Percentiles rank a stretch among this genome's conserved stretches.
phyloP scores from a whole-genome alignment of 2,888 invertebrate species.

The Latrodectus elegans region DNA sequence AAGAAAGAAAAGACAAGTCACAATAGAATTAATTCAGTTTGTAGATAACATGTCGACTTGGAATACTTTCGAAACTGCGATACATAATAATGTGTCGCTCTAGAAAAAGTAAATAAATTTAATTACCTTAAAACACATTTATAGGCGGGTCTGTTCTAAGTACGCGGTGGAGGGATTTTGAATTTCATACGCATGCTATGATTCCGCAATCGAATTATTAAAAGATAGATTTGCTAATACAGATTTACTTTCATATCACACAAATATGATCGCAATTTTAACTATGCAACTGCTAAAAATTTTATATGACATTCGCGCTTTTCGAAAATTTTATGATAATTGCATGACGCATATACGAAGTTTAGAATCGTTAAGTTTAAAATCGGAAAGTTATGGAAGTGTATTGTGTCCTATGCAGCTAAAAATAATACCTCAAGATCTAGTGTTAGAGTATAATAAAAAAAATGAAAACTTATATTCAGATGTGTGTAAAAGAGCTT shows the following conservation, averaged over 20 bases:
- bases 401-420: no score
- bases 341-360: background rate
- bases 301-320: background rate
- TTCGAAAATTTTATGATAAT: constrained; percentile 9
- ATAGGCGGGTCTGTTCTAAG: background rate
- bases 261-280: constrained; percentile 1
- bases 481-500: no score
- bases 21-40: no score
- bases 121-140: no score
- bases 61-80: no score
- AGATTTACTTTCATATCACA: background rate
- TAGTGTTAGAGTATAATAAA: no score
- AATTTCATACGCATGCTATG: background rate
- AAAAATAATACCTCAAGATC: no score
- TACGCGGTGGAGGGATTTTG: background rate
- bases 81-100: background rate
- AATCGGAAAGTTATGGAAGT: no score
- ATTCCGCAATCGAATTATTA: background rate
- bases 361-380: background rate
- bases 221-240: constrained; percentile 6
- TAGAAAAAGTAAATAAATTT: constrained; percentile 6
- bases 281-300: background rate
- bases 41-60: no score
- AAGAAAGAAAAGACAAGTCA: no score
- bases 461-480: no score